phyloP scores from a whole-genome alignment of 92 coral and sea anemone genomes.

The Micromussa lordhowensis region DNA sequence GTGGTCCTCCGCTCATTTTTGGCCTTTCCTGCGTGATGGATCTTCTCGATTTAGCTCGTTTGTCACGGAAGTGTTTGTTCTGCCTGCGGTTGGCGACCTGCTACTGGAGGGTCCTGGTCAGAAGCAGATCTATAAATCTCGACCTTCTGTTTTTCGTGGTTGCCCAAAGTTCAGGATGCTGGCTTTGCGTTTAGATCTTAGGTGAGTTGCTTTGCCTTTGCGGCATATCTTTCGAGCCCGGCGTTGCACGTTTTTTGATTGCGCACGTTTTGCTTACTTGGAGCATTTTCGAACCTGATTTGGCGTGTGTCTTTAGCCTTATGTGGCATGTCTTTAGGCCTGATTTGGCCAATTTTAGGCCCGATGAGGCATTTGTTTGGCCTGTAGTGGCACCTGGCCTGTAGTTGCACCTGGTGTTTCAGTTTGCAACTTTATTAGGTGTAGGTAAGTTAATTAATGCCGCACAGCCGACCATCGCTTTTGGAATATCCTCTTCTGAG shows the following conservation, averaged over 20 bases:
- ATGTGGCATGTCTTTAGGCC: slow-evolving; percentile 7
- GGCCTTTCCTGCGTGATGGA: slow-evolving; percentile 33
- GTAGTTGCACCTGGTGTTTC: no score
- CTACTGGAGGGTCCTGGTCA: no score
- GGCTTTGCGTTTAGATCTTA: slow-evolving; percentile 23
- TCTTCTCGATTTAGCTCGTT: slow-evolving; percentile 15
- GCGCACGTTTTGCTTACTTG: not conserved
- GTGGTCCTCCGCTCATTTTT: slow-evolving; percentile 52
- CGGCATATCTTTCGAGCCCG: no score
- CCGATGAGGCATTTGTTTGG: not conserved
- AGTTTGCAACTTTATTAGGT: not conserved
- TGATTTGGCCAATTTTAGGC: not conserved
- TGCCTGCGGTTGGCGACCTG: slow-evolving; percentile 23
- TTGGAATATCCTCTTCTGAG: no score
- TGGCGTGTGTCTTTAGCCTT: slow-evolving; percentile 14
- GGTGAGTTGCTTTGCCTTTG: slow-evolving; percentile 3
- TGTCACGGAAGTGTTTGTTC: slow-evolving; percentile 14
- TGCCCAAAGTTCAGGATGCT: slow-evolving; percentile 42
- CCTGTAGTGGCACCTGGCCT: no score
- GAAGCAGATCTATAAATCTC: no score
- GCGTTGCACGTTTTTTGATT: not conserved
- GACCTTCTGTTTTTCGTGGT: no score
- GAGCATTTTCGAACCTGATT: slow-evolving; percentile 5
- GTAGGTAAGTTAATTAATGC: not conserved
- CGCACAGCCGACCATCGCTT: not conserved